A percentile compares a stretch with the other conserved stretches of the same genome.
Evolutionary conservation across 23 tunicate species (phyloP).

Genomic region (Diplosoma virens): DNA sequence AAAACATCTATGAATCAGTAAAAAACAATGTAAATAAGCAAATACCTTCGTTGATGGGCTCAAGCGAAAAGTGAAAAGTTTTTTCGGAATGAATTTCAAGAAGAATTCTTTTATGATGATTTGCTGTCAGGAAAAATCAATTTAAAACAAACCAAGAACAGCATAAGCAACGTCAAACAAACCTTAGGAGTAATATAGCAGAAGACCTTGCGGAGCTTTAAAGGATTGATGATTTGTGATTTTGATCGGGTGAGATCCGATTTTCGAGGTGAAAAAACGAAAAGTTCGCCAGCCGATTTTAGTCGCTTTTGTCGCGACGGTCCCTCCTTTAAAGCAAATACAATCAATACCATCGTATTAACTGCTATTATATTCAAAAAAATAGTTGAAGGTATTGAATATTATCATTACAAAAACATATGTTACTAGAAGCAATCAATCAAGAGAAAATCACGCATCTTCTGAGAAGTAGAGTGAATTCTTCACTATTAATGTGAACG

Average conservation of each 20-base stretch:
- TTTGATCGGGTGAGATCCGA: background rate
- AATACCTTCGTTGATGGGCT: slow-evolving; percentile 76
- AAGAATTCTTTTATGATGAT: slow-evolving; percentile 70
- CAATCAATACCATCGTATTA: background rate
- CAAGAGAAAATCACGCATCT: no score
- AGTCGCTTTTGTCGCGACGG: background rate
- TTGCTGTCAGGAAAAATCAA: slow-evolving; percentile 55
- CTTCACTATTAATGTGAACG: no score
- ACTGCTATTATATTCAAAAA: background rate
- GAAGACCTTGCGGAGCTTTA: slow-evolving; percentile 40
- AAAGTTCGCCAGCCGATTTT: slow-evolving; percentile 56
- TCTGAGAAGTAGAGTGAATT: no score
- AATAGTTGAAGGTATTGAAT: background rate
- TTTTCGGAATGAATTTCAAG: slow-evolving; percentile 53
- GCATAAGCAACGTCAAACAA: background rate
- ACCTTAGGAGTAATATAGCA: slow-evolving; percentile 87
- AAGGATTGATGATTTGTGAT: background rate
- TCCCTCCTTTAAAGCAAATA: background rate
- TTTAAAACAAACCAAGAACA: background rate
- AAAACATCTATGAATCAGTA: background rate
- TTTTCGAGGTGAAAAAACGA: background rate
- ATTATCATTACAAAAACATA: background rate
- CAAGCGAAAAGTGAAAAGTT: slow-evolving; percentile 58
- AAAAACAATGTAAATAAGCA: background rate
- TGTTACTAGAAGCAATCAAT: background rate